These are phyloP conservation scores for Nesidiocoris tenuis DNA, from an alignment of 2,888 invertebrate species.

Conservation along the genomic window DNA sequence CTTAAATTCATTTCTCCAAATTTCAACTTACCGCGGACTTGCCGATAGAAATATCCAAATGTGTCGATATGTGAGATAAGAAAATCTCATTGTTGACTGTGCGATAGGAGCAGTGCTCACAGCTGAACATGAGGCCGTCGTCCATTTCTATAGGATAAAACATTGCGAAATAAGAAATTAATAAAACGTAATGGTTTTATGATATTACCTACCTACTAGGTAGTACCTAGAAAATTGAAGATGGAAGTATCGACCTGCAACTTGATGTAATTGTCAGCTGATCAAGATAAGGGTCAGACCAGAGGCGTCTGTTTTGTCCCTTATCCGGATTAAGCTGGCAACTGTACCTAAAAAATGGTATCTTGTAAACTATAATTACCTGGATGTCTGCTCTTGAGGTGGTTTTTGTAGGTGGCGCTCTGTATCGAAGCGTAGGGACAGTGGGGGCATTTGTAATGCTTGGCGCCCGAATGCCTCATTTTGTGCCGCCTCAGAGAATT, in stretches of 20 bases:
- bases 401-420: conserved; percentile 73
- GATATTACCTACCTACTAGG: too few relatives aligned
- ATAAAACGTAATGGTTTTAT: neutral
- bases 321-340: too few relatives aligned
- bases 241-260: too few relatives aligned
- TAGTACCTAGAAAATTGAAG: too few relatives aligned
- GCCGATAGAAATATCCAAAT: conserved; percentile 14
- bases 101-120: conserved; percentile 50
- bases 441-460: conserved; percentile 73
- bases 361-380: conserved; percentile 52
- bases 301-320: too few relatives aligned
- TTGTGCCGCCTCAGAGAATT: conserved; percentile 79
- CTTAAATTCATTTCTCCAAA: too few relatives aligned
- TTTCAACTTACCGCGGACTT: conserved; percentile 19
- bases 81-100: conserved; percentile 50
- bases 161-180: neutral
- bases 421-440: conserved; percentile 80
- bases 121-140: conserved; percentile 50
- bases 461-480: conserved; percentile 71
- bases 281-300: too few relatives aligned
- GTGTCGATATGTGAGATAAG: conserved; percentile 47
- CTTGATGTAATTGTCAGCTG: too few relatives aligned
- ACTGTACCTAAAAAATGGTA: too few relatives aligned
- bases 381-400: conserved; percentile 77
- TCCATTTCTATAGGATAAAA: conserved; percentile 56